phyloP scores from a whole-genome alignment of 2,797 vertebrate genomes.

The Phalloptychus januarius region DNA sequence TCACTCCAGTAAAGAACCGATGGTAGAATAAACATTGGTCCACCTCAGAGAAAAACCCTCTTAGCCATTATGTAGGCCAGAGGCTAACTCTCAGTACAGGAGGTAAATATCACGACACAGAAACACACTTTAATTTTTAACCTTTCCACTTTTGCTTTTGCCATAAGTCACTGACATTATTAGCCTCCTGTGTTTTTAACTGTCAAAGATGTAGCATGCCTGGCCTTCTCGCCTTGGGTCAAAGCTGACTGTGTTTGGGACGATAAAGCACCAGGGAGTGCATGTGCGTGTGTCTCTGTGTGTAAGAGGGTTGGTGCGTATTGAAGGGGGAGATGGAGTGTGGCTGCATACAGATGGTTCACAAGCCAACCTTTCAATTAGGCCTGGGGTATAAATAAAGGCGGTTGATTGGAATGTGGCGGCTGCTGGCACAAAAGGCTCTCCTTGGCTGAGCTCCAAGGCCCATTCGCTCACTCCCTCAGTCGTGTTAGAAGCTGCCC shows the following conservation, averaged over 20 bases:
- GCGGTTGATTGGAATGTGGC: slow-evolving; percentile 79
- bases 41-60: background rate
- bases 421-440: slow-evolving; percentile 78
- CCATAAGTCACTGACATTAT: slow-evolving; percentile 40
- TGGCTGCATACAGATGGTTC: slow-evolving; percentile 75
- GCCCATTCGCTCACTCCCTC: slow-evolving; percentile 71
- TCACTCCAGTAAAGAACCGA: background rate
- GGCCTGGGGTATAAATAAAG: slow-evolving; percentile 79
- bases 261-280: slow-evolving; percentile 48
- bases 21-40: background rate
- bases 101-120: slow-evolving; percentile 30
- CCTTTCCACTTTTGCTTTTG: slow-evolving; percentile 42
- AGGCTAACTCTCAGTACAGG: slow-evolving; percentile 19
- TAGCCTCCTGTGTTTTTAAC: slow-evolving; percentile 49
- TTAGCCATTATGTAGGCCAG: slow-evolving; percentile 6
- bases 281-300: slow-evolving; percentile 33
- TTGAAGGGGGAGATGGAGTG: slow-evolving; percentile 53
- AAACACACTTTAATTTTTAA: slow-evolving; percentile 43
- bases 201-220: slow-evolving; percentile 54
- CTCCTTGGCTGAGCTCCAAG: slow-evolving; percentile 73
- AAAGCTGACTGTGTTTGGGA: slow-evolving; percentile 57
- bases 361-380: slow-evolving; percentile 82
- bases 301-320: slow-evolving; percentile 35
- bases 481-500: slow-evolving; percentile 74
- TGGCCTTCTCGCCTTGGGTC: slow-evolving; percentile 65